Evolutionary conservation across 2,888 invertebrate genomes (phyloP).

Genomic region (Drosophila phalerata): DNA sequence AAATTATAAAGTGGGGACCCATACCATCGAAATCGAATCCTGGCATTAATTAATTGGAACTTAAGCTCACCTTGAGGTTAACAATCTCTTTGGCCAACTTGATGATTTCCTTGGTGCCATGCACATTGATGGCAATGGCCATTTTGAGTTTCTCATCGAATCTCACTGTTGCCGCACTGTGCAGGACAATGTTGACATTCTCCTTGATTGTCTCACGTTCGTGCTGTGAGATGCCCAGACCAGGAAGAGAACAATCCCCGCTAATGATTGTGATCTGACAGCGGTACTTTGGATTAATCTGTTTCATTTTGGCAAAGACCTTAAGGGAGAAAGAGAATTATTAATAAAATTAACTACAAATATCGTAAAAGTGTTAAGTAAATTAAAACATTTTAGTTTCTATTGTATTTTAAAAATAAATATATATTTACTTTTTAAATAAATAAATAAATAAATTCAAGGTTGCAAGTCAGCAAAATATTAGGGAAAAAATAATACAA

Average conservation of each 20-base stretch:
- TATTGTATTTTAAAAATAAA: too few species aligned
- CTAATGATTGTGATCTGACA: constrained; percentile 85
- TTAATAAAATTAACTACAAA: not conserved
- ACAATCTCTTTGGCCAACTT: constrained; percentile 88
- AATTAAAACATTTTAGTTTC: too few species aligned
- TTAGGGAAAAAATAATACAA: too few species aligned
- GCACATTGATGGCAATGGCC: constrained; percentile 90
- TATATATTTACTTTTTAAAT: too few species aligned
- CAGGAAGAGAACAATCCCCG: constrained; percentile 85
- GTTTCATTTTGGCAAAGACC: constrained; percentile 82
- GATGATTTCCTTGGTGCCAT: constrained; percentile 89
- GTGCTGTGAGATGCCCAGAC: constrained; percentile 83
- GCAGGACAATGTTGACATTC: constrained; percentile 89
- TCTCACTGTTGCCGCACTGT: constrained; percentile 95
- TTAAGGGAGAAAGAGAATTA: constrained; percentile 21
- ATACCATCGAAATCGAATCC: too few species aligned
- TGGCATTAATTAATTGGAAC: too few species aligned
- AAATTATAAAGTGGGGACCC: too few species aligned
- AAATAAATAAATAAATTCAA: too few species aligned
- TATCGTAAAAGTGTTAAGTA: not conserved
- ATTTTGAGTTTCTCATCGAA: constrained; percentile 91
- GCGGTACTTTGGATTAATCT: constrained; percentile 80
- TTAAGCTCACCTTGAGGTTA: constrained; percentile 87
- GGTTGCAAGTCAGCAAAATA: too few species aligned
- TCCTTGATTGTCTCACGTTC: constrained; percentile 84